Evolutionary conservation across 2,113 vertebrate species (phyloP), one percentile per base, ranked within the genome.

Genomic region (Scopus umbretta): DNA sequence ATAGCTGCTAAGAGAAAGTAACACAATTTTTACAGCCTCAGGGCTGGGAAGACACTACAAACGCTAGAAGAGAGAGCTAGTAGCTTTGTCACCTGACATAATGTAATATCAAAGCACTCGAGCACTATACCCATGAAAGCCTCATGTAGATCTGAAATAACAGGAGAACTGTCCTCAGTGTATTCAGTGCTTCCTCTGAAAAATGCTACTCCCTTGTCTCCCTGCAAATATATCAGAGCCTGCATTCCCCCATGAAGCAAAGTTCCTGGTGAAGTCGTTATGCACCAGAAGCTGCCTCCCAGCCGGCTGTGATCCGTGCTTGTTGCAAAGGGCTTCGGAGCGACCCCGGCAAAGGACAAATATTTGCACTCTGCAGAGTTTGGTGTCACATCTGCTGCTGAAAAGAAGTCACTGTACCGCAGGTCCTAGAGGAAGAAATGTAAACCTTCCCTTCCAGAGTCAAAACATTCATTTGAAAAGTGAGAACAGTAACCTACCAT

Each of bases 321-420:
- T 40, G 6, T 50, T 45, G n/a, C 55, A 62, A 71, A 85, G 56
- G 23, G 11, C 52, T 71, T 50, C 1, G 0, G 29, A 91, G 56
- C 0, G 0, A 59, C 43, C 10, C 15, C 29, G 40, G 0, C 1
- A 3, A 74, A 75, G 56, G 23, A 89, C 61, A 87, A 91, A 81
- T 55, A 55, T 75, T 81, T 87, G 40, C 34, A 43, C 19, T 71
- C 84, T 42, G 14, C 25, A 0, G 0, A 75, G 34, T 49, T 53
- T 40, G 13, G 34, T 68, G n/a, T 72, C 59, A 36, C 30, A 49
- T 78, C 20, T 75, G 38, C 34, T 74, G 50, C 11, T 55, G 88
- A 45, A 83, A 73, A 88, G 49, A 78, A 45, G 59, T 29, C 40
- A 38, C 25, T 52, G 19, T 53, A 29, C 52, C 52, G 36, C 14